Evolutionary conservation across 30 jellyfish, hydroid and myxozoan genomes (phyloP).

Genomic region (Chironex yamaguchii): DNA sequence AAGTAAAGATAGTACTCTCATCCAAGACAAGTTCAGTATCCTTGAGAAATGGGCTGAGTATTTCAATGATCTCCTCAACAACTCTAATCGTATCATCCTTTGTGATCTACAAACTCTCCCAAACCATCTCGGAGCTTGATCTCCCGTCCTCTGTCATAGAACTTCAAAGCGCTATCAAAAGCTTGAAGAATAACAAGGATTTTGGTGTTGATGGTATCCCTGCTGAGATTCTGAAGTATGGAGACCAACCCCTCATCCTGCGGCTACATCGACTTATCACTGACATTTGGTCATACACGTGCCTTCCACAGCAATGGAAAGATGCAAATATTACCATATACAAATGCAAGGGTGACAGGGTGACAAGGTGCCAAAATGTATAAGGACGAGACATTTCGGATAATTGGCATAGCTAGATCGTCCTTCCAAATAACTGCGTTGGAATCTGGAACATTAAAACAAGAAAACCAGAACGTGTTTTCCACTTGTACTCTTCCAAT

Average conservation of each 20-base stretch:
- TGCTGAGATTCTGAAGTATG: neutral
- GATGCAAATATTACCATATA: slow-evolving; percentile 5
- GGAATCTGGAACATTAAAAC: too few relatives aligned
- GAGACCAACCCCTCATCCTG: neutral
- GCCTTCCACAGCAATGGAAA: neutral
- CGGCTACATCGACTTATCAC: neutral
- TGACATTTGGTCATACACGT: neutral
- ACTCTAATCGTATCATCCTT: neutral
- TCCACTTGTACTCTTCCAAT: too few relatives aligned
- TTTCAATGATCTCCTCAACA: neutral
- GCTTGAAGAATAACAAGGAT: slow-evolving; percentile 12
- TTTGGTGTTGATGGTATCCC: slow-evolving; percentile 1
- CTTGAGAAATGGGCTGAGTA: neutral
- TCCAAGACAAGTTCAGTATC: too few relatives aligned
- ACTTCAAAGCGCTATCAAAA: neutral
- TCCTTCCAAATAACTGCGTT: too few relatives aligned
- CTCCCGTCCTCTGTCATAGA: neutral
- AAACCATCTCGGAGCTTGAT: neutral
- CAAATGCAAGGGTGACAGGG: slow-evolving; percentile 5
- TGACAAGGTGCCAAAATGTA: too few relatives aligned
- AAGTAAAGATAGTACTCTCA: too few relatives aligned
- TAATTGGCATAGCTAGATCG: too few relatives aligned
- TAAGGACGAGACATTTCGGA: too few relatives aligned
- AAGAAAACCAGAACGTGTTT: too few relatives aligned
- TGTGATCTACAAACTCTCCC: neutral